Evolutionary conservation across 2,113 vertebrate genomes (phyloP).

Genomic region (Microtus montanus): DNA sequence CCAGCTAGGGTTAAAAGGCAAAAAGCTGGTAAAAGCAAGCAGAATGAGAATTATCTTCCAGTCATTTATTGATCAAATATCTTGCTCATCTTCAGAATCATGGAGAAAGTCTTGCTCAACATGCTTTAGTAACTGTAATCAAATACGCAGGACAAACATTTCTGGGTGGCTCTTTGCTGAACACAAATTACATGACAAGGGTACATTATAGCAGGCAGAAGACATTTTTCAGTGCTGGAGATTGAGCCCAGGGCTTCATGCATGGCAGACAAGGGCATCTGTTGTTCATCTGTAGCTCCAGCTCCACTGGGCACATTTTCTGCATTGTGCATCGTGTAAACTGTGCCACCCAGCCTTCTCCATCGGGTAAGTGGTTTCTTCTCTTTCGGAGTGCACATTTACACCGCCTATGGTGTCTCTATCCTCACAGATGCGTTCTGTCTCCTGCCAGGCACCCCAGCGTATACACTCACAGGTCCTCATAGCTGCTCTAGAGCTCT

Average conservation of each 20-base stretch:
- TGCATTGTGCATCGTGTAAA: not conserved
- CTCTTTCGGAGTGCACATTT: not conserved
- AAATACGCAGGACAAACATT: conserved; percentile 44
- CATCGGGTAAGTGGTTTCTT: not conserved
- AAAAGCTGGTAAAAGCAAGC: not conserved
- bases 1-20: not conserved
- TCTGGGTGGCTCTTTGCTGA: not conserved
- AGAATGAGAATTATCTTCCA: not conserved
- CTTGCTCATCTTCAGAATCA: not conserved
- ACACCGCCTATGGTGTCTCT: not conserved
- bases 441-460: not conserved
- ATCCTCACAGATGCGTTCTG: no score
- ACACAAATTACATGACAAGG: not conserved
- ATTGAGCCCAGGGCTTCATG: not conserved
- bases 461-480: no score
- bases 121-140: conserved; percentile 53
- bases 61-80: not conserved
- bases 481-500: not conserved
- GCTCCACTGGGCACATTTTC: not conserved
- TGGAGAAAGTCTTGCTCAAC: conserved; percentile 21
- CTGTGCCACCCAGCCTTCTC: not conserved
- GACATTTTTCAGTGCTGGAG: not conserved
- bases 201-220: not conserved
- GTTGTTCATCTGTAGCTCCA: no score
- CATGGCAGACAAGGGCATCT: not conserved